phyloP scores from a whole-genome alignment of 2,113 vertebrate species.

The Zosterops pallidus region DNA sequence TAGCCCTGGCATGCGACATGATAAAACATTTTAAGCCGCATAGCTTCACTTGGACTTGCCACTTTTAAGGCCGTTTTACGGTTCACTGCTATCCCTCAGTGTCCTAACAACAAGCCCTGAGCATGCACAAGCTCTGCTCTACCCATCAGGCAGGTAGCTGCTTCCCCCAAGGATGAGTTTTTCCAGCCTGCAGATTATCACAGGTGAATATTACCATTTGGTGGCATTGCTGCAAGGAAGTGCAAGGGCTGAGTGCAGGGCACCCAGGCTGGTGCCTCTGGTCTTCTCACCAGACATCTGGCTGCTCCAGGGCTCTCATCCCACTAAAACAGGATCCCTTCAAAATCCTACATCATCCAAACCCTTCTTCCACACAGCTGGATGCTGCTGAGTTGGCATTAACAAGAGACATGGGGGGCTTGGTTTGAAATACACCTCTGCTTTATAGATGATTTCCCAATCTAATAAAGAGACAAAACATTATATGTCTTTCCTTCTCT shows the following conservation, averaged over 20 bases:
- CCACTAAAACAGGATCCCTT: background rate
- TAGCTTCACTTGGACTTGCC: background rate
- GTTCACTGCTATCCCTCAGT: background rate
- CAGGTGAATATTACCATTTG: background rate
- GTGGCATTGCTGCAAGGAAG: background rate
- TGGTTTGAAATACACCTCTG: background rate
- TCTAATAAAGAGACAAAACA: slow-evolving; percentile 27
- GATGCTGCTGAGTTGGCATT: background rate
- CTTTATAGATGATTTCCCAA: slow-evolving; percentile 21
- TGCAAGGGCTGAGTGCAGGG: background rate
- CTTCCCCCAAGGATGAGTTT: background rate
- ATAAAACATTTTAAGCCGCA: background rate
- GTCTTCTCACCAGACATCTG: background rate
- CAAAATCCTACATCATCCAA: background rate
- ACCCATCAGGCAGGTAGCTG: background rate
- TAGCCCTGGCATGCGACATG: background rate
- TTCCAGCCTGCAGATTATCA: background rate
- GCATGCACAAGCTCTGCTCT: background rate
- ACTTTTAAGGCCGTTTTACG: background rate
- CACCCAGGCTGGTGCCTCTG: background rate
- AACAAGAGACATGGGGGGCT: background rate
- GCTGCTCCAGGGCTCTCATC: background rate
- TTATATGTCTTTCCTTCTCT: background rate
- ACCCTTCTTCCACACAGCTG: fast-evolving
- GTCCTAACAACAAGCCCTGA: background rate